Base-by-base conservation (phyloP, 2,113 vertebrate genomes). In the Acrocephalus arundinaceus region DNA sequence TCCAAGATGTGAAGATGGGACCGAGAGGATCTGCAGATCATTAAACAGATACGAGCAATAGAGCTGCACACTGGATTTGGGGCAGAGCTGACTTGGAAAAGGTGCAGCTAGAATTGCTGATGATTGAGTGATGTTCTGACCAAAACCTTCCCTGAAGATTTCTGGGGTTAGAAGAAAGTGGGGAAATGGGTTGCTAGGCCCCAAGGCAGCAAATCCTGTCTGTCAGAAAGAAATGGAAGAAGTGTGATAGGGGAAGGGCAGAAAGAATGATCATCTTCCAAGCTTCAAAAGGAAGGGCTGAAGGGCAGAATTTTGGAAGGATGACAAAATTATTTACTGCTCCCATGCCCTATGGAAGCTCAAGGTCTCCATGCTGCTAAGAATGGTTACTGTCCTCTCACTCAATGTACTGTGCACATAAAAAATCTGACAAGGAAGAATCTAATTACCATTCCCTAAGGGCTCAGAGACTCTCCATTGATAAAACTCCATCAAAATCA, bases 281-380 rank as follows among this genome's bases (percentile, higher is more conserved):
- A 89, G 61, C 15, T 89, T 58, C 65, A 67, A 81, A 89, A 62
- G 16, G 18, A 86, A 91, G 12, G n/a, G 28, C 24, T 2, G 6
- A 91, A 94, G 82, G 63, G 41, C 54, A 90, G 43, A 84, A 66
- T 74, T 90, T 8, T 58, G 55, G 63, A 92, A 37, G 46, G 46
- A 66, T 77, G 72, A 95, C 73, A 84, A 77, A 73, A 91, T 77
- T 7, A 94, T 89, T 90, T 85, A 72, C 28, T 92, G 48, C 25
- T 85, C 89, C 59, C n/a, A 51, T 70, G 63, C 55, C 46, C 59
- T 86, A 6, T 3, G 85, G 59, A 91, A 84, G 68, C n/a, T 89
- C 84, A 89, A 84, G 55, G 55, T 76, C 79, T 90, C 59, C 63
- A 37, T 19, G 48, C 80, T 91, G 91, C 80, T 77, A 89, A 91